A percentile compares a stretch with the other conserved stretches of the same genome.
phyloP scores from a whole-genome alignment of 1,140 invertebrate species.

The Penaeus vannamei region DNA sequence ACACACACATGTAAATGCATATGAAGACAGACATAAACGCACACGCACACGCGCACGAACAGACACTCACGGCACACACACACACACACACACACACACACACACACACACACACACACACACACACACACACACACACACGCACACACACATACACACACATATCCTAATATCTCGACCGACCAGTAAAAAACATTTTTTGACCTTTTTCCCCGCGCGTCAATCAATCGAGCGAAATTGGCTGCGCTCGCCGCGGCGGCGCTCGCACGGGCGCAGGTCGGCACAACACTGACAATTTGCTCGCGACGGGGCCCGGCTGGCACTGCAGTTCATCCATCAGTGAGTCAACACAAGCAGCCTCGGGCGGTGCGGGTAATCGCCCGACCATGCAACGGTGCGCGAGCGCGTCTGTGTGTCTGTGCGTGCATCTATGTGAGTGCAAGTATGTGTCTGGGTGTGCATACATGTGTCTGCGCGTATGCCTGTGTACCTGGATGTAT shows the following conservation, averaged over 20 bases:
- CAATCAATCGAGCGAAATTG: too few relatives aligned
- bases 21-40: background rate
- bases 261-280: too few relatives aligned
- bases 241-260: too few relatives aligned
- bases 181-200: background rate
- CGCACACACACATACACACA: conserved; percentile 5
- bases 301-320: too few relatives aligned
- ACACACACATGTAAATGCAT: too few relatives aligned
- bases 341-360: too few relatives aligned
- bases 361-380: background rate
- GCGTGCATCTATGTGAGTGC: background rate
- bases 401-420: background rate
- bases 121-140: background rate
- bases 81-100: background rate
- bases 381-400: background rate
- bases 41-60: background rate
- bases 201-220: too few relatives aligned
- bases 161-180: background rate
- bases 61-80: background rate
- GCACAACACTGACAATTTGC: too few relatives aligned
- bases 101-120: background rate
- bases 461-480: background rate
- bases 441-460: background rate
- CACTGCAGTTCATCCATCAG: too few relatives aligned
- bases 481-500: background rate